Base-by-base conservation (phyloP, 2,888 invertebrate genomes). In the Onthophagus sagittarius region DNA sequence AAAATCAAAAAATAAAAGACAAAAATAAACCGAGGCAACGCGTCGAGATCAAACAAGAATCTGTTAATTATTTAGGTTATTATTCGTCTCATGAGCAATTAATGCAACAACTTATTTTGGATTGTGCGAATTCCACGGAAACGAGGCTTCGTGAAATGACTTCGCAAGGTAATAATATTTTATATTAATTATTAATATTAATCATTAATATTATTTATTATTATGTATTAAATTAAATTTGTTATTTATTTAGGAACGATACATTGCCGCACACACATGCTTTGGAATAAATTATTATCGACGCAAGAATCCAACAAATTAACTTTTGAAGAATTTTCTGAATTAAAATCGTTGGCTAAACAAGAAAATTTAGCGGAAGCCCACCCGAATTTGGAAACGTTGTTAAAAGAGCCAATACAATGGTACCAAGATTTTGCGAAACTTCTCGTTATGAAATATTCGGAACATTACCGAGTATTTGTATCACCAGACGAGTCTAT, bases 21-120 rank as follows among this genome's bases (percentile, higher is more conserved):
- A 73, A 65, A 15, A 23, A 1, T 23, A 75, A 76, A 63, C 70
- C 71, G 14, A 72, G 80, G 62, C 78, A 81, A 9, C 80, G 82
- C 70, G 77, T 83, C 76, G 82, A 82, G 79, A 84, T 86, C 76
- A 88, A 89, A 74, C 89, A 88, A 78, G 91, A 91, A 81, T 88
- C 88, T 7, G 89, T 92, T 11, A 90, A 91, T 83, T 92, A 92
- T 84, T 84, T 92, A 69, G 92, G 91, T 5, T 92, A 91, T 79
- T 91, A 90, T 82, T 91, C 91, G 0, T 89, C 89, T 0, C 91
- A 91, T 78, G 91, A 91, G 78, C 89, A 90, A 80, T 81, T 89
- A 9, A 90, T 91, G 90, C 90, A 90, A 76, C 87, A 89, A 78
- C 82, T 90, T 73, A 89, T 90, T 72, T 83, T 87, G 78, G 87